Base-by-base conservation (phyloP, 2,888 invertebrate genomes). In the Ecdyonurus torrentis region DNA sequence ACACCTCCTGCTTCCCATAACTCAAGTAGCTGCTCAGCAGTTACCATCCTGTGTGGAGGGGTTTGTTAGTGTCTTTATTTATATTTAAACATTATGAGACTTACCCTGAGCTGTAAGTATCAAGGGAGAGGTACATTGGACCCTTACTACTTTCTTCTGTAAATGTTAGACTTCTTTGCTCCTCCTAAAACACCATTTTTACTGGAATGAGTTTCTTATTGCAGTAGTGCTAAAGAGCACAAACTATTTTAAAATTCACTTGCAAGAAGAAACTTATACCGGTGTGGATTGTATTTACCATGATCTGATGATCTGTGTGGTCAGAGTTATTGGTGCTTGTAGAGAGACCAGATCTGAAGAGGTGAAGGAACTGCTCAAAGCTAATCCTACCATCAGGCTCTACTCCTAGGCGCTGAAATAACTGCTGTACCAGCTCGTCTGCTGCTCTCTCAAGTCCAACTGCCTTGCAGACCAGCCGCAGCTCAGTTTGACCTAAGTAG, bases 1-100 rank as follows among this genome's bases (percentile, higher is more conserved):
- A 89, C 82, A 59, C 85, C 85, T 7, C 84, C 83, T 63, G 80
- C 77, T 73, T 87, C 86, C 86, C 88, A 89, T 71, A 86, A 80
- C 68, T 87, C 86, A 53, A 83, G 76, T 58, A 89, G 55, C 55
- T 55, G 55, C 15, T 55, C 55, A 20, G 55, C n/a, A 22, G 15
- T 55, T n/a, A 55, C 55, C 55, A 55, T 7, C 20, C 55, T 55
- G 37, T 5, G 37, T 37, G 7, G n/a, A n/a, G 15, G 37, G 15
- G 37, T 10, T 37, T 37, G 37, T 37, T 37, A 10, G 37, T 37
- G n/a, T n/a, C n/a, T n/a, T n/a, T n/a, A n/a, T n/a, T n/a, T n/a
- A n/a, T n/a, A n/a, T n/a, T n/a, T n/a, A n/a, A n/a, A n/a, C n/a
- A n/a, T n/a, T n/a, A n/a, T 37, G 37, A 55, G 22, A 55, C 55